Base-by-base conservation (phyloP, 2,888 invertebrate species). In the Ypsolopha scabrella region DNA sequence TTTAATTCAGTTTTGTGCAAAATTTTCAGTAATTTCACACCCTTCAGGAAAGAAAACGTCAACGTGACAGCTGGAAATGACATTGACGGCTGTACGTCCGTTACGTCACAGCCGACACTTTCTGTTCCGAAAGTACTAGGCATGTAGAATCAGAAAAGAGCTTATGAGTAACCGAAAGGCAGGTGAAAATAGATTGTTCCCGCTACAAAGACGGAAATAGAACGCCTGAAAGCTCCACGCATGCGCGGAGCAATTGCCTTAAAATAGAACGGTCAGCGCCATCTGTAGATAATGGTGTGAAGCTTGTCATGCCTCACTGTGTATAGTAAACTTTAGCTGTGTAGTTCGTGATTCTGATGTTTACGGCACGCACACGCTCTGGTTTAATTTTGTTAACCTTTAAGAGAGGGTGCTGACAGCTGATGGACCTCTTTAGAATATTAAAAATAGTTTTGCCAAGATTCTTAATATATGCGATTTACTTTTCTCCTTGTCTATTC, bases 81-180 rank as follows among this genome's bases (percentile, higher is more conserved):
- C 74, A 75, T 64, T 80, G 80, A 80, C 78, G 74, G 70, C 62
- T 64, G 69, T 68, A 69, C 68, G 74, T 83, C 83, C 64, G 63
- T 77, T 83, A 81, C 85, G 87, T 87, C 87, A 87, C 78, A 71
- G 74, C 67, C 72, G 73, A 77, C 80, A 76, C 66, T 70, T 67
- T 60, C 58, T 63, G 67, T 67, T 68, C 72, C 71, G 66, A 63
- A 63, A 60, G 70, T 82, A 87, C 82, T 66, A 87, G 87, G 86
- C 61, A 59, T 68, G 8, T 75, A 86, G 65, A 68, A 71, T 37
- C 38, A 43, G 35, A 39, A 50, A 64, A 60, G 70, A 74, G 72
- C 58, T 69, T 37, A 7, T n/a, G 34, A 50, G 9, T 57, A 53
- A 37, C 50, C 53, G 57, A 66, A 59, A 56, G 70, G 70, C 75